Conservation (phyloP, 2,797 vertebrate species). For the Graptemys geographica region DNA sequence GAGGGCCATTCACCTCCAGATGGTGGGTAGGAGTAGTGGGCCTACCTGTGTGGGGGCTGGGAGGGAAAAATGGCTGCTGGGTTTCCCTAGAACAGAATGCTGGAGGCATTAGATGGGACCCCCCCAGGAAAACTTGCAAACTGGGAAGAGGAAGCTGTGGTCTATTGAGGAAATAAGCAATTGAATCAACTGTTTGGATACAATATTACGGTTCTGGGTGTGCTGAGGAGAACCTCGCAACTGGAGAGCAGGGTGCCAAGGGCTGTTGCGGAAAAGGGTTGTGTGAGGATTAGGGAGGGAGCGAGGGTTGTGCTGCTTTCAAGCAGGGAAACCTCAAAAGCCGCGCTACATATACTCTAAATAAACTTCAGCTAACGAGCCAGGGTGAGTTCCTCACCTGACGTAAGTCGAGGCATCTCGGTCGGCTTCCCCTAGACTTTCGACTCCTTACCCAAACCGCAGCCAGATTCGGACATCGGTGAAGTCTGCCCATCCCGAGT, state of each 20-base stretch:
- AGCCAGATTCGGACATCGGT: not conserved
- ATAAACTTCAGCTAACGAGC: not conserved
- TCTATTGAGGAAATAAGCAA: not conserved
- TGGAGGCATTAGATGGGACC: not conserved
- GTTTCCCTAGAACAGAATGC: not conserved
- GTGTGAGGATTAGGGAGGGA: not conserved
- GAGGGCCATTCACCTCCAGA: not conserved
- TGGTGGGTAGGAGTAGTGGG: not conserved
- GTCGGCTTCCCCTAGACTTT: not conserved
- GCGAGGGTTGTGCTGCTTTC: not conserved
- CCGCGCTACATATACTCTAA: not conserved
- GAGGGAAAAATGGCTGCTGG: not conserved
- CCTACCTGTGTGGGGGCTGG: not conserved
- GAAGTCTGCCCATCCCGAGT: not conserved
- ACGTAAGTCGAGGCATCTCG: not conserved
- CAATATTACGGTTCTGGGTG: not conserved
- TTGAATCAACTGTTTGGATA: not conserved
- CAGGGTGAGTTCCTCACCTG: conserved; percentile 6
- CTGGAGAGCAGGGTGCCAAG: not conserved
- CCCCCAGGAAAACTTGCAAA: not conserved
- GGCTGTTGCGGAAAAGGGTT: not conserved
- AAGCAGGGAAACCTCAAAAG: conserved; percentile 11
- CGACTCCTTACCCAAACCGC: not conserved
- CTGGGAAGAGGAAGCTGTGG: fast-evolving
- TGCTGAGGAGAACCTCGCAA: not conserved